phyloP scores from a whole-genome alignment of 1,140 invertebrate species.

The Dendrolimus kikuchii region DNA sequence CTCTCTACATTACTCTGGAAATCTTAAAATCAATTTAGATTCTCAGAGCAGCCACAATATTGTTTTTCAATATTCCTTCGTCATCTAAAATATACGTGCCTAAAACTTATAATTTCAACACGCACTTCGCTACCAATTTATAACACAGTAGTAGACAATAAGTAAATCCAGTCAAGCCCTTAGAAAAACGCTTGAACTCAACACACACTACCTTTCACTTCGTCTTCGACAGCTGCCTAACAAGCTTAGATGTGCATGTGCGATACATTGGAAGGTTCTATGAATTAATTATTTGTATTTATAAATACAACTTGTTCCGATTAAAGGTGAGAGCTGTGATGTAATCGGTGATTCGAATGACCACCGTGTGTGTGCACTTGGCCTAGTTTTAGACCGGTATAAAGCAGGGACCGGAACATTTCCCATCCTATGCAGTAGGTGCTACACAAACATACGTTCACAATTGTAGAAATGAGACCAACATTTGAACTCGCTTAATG shows the following conservation, averaged over 20 bases:
- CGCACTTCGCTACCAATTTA: background rate
- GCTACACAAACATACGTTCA: background rate
- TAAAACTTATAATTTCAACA: too few relatives aligned
- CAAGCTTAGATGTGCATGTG: background rate
- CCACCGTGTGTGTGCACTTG: conserved; percentile 32
- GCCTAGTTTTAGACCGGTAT: conserved; percentile 37
- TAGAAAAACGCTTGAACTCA: too few relatives aligned
- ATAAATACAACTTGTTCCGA: conserved; percentile 11
- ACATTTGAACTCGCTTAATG: too few relatives aligned
- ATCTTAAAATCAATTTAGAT: too few relatives aligned
- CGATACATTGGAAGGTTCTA: conserved; percentile 6
- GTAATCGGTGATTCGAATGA: conserved; percentile 18
- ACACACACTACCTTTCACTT: too few relatives aligned
- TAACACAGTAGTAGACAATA: background rate
- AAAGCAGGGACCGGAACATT: conserved; percentile 13
- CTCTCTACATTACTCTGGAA: too few relatives aligned
- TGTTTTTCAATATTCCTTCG: too few relatives aligned
- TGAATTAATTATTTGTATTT: conserved; percentile 25
- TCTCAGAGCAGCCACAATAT: too few relatives aligned
- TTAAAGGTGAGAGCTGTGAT: conserved; percentile 24
- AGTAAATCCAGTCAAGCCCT: background rate
- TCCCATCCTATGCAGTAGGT: conserved; percentile 27
- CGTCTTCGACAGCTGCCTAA: too few relatives aligned
- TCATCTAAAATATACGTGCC: too few relatives aligned
- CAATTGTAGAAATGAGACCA: too few relatives aligned